Conservation (phyloP, 2,888 invertebrate species). For the Drosophila stalkeri region DNA sequence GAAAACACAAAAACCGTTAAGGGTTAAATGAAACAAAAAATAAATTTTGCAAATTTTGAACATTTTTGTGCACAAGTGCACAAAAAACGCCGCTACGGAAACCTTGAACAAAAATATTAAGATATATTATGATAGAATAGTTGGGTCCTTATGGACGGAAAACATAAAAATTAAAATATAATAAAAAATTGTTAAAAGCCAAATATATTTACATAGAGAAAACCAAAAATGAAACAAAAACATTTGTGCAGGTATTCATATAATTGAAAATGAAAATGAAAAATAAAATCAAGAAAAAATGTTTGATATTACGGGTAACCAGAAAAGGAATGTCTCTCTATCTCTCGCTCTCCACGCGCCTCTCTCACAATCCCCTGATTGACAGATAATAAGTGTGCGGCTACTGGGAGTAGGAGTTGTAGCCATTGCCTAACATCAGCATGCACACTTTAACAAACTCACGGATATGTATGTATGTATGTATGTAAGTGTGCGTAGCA, state of each 20-base stretch:
- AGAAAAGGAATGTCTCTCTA: slow-evolving; percentile 34
- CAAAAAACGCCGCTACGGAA: slow-evolving; percentile 75
- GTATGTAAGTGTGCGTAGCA: background rate
- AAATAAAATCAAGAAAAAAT: slow-evolving; percentile 1
- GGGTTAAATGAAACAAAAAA: slow-evolving; percentile 4
- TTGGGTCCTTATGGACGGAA: slow-evolving; percentile 27
- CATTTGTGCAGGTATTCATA: slow-evolving; percentile 46
- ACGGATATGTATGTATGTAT: slow-evolving; percentile 15
- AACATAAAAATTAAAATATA: slow-evolving; percentile 7
- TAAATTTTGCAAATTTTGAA: slow-evolving; percentile 40
- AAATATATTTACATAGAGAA: slow-evolving; percentile 31
- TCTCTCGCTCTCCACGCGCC: slow-evolving; percentile 8
- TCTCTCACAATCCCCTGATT: slow-evolving; percentile 9
- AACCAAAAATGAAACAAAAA: slow-evolving; percentile 4
- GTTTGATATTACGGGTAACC: slow-evolving; percentile 53
- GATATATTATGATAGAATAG: slow-evolving; percentile 48
- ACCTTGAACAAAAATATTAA: slow-evolving; percentile 63
- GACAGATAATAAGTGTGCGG: background rate
- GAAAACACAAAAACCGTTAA: background rate
- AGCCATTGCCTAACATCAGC: slow-evolving; percentile 31
- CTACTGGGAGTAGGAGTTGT: background rate
- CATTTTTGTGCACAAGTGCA: slow-evolving; percentile 45
- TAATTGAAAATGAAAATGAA: slow-evolving; percentile 21
- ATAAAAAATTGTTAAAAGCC: slow-evolving; percentile 18
- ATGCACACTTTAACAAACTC: slow-evolving; percentile 18